Base-by-base conservation (phyloP, 2,113 vertebrate genomes). In the Aptenodytes forsteri region DNA sequence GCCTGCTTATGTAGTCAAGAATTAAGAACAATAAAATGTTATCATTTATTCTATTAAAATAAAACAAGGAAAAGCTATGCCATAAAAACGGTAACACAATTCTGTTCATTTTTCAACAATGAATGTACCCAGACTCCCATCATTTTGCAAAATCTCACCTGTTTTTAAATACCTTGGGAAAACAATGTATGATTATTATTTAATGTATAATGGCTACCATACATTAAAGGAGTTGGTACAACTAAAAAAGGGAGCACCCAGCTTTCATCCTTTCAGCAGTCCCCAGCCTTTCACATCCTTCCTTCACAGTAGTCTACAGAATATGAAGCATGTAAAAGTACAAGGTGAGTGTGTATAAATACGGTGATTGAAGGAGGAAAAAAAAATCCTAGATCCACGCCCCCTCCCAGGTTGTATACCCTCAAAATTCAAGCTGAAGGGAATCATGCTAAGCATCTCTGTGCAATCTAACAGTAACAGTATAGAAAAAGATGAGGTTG, bases 321-420 rank as follows among this genome's bases (percentile, higher is more conserved):
- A 40, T 49, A 30, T 77, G 62, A 90, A 73, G 13, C 9, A 49
- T 23, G 13, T 23, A 49, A 62, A 84, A 89, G 61, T 29, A 4
- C 7, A 67, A 14, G 0, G 0, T 40, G 36, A 58, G 6, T 36
- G 8, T 16, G 15, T 36, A 72, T 32, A 76, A n/a, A 73, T 21
- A 38, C 2, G 10, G 20, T 34, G n/a, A 76, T 1, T 46, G 55
- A 89, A 83, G 27, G 38, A 73, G 6, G 8, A 3, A 42, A 64
- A 52, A 36, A 55, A 36, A 55, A 14, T 50, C 40, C 17, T 77
- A 10, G 3, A 69, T 38, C 25, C 22, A 1, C 58, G 34, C 9
- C 10, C 7, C 32, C 7, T 54, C 13, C 5, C 10, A 58, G 15
- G n/a, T 16, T 69, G 20, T 22, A 50, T 17, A 56, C 11, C 3